A percentile compares a stretch with the other conserved stretches of the same genome.
Evolutionary conservation across 2,113 vertebrate species (phyloP).

Genomic region (Clinocottus analis): DNA sequence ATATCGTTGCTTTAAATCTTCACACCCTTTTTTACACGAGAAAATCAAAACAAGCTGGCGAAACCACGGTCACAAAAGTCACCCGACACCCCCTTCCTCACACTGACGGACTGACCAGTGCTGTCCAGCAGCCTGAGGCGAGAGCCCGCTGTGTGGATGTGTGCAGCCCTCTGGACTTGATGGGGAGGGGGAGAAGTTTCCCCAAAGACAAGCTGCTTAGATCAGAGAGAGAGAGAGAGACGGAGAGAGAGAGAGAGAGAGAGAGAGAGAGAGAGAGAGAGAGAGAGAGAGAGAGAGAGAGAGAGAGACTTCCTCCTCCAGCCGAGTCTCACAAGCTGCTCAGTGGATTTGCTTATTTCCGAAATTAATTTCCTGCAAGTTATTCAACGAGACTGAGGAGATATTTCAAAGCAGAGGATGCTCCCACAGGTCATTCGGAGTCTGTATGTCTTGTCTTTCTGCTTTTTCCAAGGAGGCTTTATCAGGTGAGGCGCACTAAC

Average conservation of each 20-base stretch:
- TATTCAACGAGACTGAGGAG: conserved; percentile 68
- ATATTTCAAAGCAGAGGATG: conserved; percentile 82
- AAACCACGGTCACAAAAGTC: conserved; percentile 37
- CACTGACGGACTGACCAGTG: conserved; percentile 37
- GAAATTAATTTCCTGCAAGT: conserved; percentile 64
- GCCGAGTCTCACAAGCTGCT: conserved; percentile 65
- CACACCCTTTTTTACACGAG: conserved; percentile 40
- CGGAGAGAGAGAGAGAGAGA: background rate
- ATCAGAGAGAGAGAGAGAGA: conserved; percentile 63
- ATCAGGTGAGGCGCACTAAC: conserved; percentile 80
- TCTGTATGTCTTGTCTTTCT: conserved; percentile 82
- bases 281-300: conserved; percentile 50
- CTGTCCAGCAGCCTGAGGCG: conserved; percentile 47
- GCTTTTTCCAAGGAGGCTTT: conserved; percentile 84
- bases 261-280: conserved; percentile 28
- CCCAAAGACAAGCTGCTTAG: conserved; percentile 70
- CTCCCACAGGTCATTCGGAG: conserved; percentile 84
- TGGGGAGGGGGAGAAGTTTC: conserved; percentile 82
- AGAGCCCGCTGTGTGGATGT: conserved; percentile 68
- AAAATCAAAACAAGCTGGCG: conserved; percentile 27
- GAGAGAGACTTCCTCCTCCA: conserved; percentile 62
- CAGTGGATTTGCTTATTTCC: conserved; percentile 82
- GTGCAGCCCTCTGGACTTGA: conserved; percentile 70
- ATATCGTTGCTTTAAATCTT: conserved; percentile 75
- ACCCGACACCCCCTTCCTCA: conserved; percentile 48